Evolutionary conservation across 2,797 vertebrate genomes (phyloP), one percentile per base, ranked within the genome.

Genomic region (Ibycter americanus): DNA sequence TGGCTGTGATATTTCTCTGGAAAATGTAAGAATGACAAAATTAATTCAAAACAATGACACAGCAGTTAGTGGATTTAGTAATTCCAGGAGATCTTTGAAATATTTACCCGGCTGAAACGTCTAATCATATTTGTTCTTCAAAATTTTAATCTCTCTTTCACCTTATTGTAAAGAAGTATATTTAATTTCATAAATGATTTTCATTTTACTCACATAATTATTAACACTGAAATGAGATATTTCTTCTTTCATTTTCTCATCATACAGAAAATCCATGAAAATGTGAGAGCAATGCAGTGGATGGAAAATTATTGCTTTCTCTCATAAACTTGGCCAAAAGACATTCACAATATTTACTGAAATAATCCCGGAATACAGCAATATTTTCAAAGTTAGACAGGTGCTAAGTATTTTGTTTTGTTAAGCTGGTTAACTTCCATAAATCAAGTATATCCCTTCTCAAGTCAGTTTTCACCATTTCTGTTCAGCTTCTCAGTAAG

Each of bases 231-330:
- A 93, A 86, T 58, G 29, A 52, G 40, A 46, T 34, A 31, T 82
- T 93, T 90, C 47, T 87, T 87, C 61, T 86, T 87, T 66, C 31
- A 59, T 77, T 90, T 95, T 82, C 66, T 90, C 73, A 82, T 66
- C 59, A n/a, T 67, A 77, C n/a, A 63, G 82, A 97, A 94, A 96
- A 94, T 32, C 32, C 62, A 88, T 93, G 59, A 91, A 94, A 89
- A 81, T 44, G 25, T 58, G 80, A 70, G 25, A 70, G 70, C 46
- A 83, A 34, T 51, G 42, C 36, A 58, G 32, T 73, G 23, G 62
- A 70, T 77, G 83, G 90, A 96, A 94, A 96, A 87, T 56, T 67
- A 80, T 85, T 94, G 16, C 36, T 82, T 84, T 88, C 32, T 72
- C 15, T 92, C 66, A 73, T 47, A 93, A 91, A 77, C 15, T 42